phyloP scores from a whole-genome alignment of 2,113 vertebrate genomes.

The Lepisosteus oculatus region DNA sequence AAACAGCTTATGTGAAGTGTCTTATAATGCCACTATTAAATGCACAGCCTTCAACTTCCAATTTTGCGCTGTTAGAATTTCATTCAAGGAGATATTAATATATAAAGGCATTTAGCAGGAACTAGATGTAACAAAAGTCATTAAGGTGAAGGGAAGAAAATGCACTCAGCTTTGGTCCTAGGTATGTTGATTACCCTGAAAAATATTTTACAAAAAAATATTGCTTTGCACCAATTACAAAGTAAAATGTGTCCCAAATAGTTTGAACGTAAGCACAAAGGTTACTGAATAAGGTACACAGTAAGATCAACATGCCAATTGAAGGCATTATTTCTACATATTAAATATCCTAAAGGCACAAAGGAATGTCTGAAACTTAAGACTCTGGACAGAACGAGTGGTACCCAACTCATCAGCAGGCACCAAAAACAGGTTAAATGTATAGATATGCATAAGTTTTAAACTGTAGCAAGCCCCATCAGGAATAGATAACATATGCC shows the following conservation, averaged over 20 bases:
- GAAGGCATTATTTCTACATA: too few relatives aligned
- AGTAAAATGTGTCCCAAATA: slow-evolving; percentile 4
- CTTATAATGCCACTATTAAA: too few relatives aligned
- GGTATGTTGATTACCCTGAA: slow-evolving; percentile 20
- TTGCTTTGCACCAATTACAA: slow-evolving; percentile 19
- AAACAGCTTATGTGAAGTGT: too few relatives aligned
- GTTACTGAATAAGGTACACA: not conserved
- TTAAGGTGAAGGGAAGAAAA: slow-evolving; percentile 10
- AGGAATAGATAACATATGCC: not conserved
- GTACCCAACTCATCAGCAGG: slow-evolving; percentile 7
- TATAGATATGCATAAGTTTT: slow-evolving; percentile 8
- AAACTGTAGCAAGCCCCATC: slow-evolving; percentile 12
- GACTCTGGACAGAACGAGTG: slow-evolving; percentile 11
- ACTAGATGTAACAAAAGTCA: too few relatives aligned
- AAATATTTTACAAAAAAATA: slow-evolving; percentile 9
- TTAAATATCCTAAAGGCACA: not conserved
- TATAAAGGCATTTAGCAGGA: too few relatives aligned
- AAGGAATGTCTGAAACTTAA: slow-evolving; percentile 27
- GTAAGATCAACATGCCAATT: too few relatives aligned
- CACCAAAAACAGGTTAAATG: slow-evolving; percentile 1
- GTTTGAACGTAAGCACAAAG: not conserved
- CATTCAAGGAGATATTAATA: too few relatives aligned
- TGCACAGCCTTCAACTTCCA: too few relatives aligned
- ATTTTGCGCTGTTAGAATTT: too few relatives aligned
- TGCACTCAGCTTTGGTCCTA: slow-evolving; percentile 20